Evolutionary conservation across 2,797 vertebrate species (phyloP).

Genomic region (Platyrinchus mystaceus): DNA sequence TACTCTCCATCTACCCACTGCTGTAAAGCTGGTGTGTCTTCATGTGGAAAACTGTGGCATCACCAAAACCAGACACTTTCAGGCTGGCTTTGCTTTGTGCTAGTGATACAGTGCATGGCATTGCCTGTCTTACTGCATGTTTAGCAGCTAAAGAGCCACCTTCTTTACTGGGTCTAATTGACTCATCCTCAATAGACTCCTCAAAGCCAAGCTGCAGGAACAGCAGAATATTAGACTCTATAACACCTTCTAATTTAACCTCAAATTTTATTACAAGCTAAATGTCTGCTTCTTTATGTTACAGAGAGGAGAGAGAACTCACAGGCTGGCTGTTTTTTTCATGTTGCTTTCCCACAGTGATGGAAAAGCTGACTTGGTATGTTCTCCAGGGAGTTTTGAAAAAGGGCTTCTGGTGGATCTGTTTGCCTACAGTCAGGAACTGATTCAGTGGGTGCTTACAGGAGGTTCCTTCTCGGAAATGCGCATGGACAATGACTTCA

Average conservation of each 20-base stretch:
- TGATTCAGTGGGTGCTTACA: not conserved
- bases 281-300: not conserved
- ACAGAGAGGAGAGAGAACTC: not conserved
- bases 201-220: not conserved
- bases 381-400: not conserved
- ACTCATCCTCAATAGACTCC: not conserved
- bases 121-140: not conserved
- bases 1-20: not conserved
- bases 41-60: not conserved
- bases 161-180: not conserved
- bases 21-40: not conserved
- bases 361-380: not conserved
- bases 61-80: not conserved
- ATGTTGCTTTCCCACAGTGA: not conserved
- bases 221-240: not conserved
- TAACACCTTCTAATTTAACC: not conserved
- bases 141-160: not conserved
- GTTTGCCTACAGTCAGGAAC: not conserved
- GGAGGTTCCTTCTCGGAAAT: not conserved
- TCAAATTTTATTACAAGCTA: not conserved
- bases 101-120: not conserved
- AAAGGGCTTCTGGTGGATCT: not conserved
- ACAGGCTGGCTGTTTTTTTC: not conserved
- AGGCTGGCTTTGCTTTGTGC: not conserved
- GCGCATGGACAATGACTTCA: not conserved